Evolutionary conservation across 2,797 vertebrate genomes (phyloP), one percentile per base, ranked within the genome.

Genomic region (Lindbergichthys nudifrons): DNA sequence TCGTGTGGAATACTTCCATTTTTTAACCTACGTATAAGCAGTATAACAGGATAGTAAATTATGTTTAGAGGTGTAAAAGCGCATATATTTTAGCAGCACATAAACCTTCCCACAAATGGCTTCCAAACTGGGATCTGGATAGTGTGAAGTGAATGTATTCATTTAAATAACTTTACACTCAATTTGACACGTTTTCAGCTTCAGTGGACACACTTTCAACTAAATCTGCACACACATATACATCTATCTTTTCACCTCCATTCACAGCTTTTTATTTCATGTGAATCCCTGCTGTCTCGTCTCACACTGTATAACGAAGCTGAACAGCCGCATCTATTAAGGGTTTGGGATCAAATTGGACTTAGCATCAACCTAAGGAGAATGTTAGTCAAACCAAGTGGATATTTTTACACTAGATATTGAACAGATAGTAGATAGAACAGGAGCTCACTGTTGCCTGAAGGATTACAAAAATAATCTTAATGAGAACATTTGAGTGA

Each of bases 401-500:
- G 18, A 47, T 3, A 39, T 48, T 62, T 36, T 32, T 36, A 36
- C 30, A 32, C 5, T 5, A 32, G 30, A 32, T 36, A 36, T 9
- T 36, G 7, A 36, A 36, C 32, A 36, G 4, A 26, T 36, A 36
- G 32, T 36, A 26, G 32, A 36, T 36, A 36, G 32, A 36, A 36
- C 6, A 23, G 41, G 26, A 56, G 62, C 18, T 53, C 56, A 52
- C 7, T 53, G 60, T 43, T 30, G 57, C 18, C 1, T 47, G 15
- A 12, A n/a, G 14, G 46, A 63, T 39, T 66, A n/a, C 16, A 56
- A 43, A 12, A 12, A 48, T 19, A 42, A 11, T n/a, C 39, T 41
- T 70, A 59, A 73, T 79, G 57, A 76, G 36, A 42, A n/a, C 7
- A 65, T 42, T 47, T 23, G n/a, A n/a, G 3, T 43, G 53, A 15